Conservation (phyloP, 2,888 invertebrate species). For the Agrochola lota region DNA sequence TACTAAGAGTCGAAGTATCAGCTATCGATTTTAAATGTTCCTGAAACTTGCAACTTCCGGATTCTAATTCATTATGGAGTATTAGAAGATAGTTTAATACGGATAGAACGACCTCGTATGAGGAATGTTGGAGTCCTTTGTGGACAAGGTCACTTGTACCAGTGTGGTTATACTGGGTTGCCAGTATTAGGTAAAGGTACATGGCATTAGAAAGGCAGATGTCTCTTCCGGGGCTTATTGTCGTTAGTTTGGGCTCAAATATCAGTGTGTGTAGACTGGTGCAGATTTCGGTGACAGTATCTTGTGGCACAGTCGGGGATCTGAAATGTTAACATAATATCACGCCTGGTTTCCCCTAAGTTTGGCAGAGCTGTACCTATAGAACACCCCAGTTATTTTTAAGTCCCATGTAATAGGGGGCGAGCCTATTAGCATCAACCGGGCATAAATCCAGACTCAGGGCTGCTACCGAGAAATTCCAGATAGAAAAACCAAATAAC, state of each 20-base stretch:
- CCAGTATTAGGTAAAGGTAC: constrained; percentile 55
- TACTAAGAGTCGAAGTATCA: constrained; percentile 55
- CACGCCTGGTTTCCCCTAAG: too few relatives aligned
- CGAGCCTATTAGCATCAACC: too few relatives aligned
- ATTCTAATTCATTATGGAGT: constrained; percentile 67
- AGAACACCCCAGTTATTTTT: too few relatives aligned
- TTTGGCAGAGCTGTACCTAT: too few relatives aligned
- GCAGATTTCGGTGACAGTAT: constrained; percentile 62
- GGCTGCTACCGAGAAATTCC: too few relatives aligned
- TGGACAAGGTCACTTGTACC: constrained; percentile 21
- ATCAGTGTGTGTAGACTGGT: constrained; percentile 68
- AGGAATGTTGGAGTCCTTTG: constrained; percentile 53
- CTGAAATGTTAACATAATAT: constrained; percentile 69
- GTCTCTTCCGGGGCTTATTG: constrained; percentile 73
- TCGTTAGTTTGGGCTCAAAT: constrained; percentile 56
- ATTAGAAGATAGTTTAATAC: constrained; percentile 63
- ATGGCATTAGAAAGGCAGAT: constrained; percentile 75
- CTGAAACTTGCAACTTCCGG: constrained; percentile 70
- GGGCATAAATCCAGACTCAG: too few relatives aligned
- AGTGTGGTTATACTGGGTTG: constrained; percentile 14
- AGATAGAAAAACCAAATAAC: too few relatives aligned
- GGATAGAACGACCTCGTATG: constrained; percentile 61
- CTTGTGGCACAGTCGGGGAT: constrained; percentile 70
- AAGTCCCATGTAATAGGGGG: too few relatives aligned
- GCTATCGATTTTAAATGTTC: constrained; percentile 70